Evolutionary conservation across 2,797 vertebrate genomes (phyloP), one percentile per base, ranked within the genome.

Genomic region (Distichodus sexfasciatus): DNA sequence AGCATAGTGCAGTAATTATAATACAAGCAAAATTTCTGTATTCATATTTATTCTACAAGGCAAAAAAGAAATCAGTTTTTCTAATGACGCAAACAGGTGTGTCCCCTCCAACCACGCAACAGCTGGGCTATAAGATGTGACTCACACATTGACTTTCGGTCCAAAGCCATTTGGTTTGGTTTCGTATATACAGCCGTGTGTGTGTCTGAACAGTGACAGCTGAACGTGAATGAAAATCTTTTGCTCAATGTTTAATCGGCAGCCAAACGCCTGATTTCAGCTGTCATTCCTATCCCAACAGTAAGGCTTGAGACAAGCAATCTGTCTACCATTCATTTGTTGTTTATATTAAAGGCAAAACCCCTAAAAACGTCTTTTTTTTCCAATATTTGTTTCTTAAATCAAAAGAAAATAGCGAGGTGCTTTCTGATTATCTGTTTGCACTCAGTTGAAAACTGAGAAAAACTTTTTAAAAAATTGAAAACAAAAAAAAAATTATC

Each of bases 201-300:
- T 23, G 12, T 36, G 17, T 17, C 24, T 40, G 17, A 69, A 28
- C 69, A 50, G 41, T 24, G 63, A 57, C 64, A 73, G 71, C 60
- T 60, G 69, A 23, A 59, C 50, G 15, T 38, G 62, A 73, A 73
- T 70, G 48, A 62, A 48, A 72, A 62, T 50, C 46, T 47, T 54
- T 33, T 28, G 11, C 40, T 44, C 44, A 36, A 36, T n/a, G 29
- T 43, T 35, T 24, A 35, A 60, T 50, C 35, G 50, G 17, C 14
- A 29, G 35, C 31, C 14, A 41, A 35, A 6, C 55, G 19, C 17
- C 57, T 46, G 23, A 8, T 21, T 15, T 65, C 43, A 47, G 21
- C 38, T 59, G 28, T 38, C 50, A 17, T 9, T 14, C 11, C 41
- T 26, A 9, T 40, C 15, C 15, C 58, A 61, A 15, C 9, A 1